Evolutionary conservation across 64 coral and sea anemone genomes (phyloP).

Genomic region (Pocillopora damicornis): DNA sequence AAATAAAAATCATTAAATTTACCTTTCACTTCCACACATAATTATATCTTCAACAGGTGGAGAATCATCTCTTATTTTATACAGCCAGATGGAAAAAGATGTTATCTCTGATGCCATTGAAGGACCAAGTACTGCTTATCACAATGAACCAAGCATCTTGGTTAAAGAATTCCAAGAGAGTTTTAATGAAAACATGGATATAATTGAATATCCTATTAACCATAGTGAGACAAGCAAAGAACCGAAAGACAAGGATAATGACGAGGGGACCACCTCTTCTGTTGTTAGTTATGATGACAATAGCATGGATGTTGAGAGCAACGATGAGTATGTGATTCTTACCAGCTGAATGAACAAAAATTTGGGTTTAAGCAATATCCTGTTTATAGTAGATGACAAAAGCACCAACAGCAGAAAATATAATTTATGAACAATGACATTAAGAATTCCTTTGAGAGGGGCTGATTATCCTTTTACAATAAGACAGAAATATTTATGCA

Average conservation of each 20-base stretch:
- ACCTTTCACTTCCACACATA: no score
- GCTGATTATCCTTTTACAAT: no score
- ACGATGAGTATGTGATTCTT: not conserved
- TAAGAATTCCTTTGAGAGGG: no score
- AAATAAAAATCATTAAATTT: no score
- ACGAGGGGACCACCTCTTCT: not conserved
- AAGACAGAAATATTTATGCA: no score
- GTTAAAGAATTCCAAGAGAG: not conserved
- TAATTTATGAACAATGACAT: no score
- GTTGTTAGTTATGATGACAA: not conserved
- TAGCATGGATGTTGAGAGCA: not conserved
- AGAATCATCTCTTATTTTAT: not conserved
- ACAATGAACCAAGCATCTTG: not conserved
- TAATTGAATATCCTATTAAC: not conserved
- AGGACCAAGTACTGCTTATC: not conserved
- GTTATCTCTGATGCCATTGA: not conserved
- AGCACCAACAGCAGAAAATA: no score
- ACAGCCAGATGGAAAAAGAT: not conserved
- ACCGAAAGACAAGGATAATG: not conserved
- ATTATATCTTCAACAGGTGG: not conserved
- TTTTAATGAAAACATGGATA: not conserved
- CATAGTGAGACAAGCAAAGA: not conserved
- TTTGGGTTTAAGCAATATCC: no score
- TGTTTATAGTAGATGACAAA: no score
- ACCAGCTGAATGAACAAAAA: no score